Percentiles rank a stretch among this genome's conserved stretches.
Conservation (phyloP, 2,888 invertebrate species). For the Polyommatus iphigenia region DNA sequence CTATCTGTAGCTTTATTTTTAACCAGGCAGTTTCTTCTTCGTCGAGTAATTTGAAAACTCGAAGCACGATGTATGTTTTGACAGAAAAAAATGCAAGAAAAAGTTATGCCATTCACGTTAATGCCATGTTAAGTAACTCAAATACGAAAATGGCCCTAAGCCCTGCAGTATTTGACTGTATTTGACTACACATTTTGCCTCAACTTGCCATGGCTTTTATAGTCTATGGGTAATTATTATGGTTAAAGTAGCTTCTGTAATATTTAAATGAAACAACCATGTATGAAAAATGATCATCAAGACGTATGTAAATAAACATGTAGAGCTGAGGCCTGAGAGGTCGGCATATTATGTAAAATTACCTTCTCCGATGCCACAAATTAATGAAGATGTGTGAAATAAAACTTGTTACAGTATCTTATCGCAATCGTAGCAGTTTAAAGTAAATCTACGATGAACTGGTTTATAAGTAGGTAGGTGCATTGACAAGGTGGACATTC, state of each 20-base stretch:
- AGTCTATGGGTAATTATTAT: too few species aligned
- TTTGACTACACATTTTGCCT: too few species aligned
- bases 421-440: conserved; percentile 3
- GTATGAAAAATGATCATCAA: neutral
- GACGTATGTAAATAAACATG: neutral
- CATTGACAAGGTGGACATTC: neutral
- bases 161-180: too few species aligned
- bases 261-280: too few species aligned
- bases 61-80: neutral
- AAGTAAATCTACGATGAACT: neutral
- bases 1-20: neutral
- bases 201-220: too few species aligned
- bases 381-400: conserved; percentile 2
- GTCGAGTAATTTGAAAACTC: neutral
- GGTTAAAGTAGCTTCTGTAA: too few species aligned
- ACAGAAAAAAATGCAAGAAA: neutral
- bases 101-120: neutral
- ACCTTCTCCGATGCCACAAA: neutral
- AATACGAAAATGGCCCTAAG: too few species aligned
- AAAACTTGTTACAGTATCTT: conserved; percentile 11
- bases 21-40: neutral
- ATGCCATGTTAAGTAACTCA: too few species aligned
- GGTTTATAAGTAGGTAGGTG: conserved; percentile 5
- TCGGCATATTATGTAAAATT: neutral
- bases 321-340: neutral